A percentile compares a stretch with the other conserved stretches of the same genome.
Evolutionary conservation across 2,888 invertebrate species (phyloP).

Genomic region (Yponomeuta plumbellus): DNA sequence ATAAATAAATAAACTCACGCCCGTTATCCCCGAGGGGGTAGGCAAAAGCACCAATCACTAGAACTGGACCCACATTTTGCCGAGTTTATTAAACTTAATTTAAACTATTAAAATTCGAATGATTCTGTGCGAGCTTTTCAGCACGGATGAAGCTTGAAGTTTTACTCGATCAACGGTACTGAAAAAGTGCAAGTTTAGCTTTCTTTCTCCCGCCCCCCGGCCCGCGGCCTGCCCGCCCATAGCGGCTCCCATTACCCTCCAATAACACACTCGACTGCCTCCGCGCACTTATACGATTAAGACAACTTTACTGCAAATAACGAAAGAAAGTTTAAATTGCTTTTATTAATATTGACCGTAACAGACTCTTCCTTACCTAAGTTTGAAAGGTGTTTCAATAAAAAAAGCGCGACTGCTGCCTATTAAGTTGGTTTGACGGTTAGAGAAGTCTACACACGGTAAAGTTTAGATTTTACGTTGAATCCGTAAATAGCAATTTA

Average conservation of each 20-base stretch:
- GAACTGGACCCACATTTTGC: too few species aligned
- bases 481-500: too few species aligned
- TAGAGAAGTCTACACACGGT: too few species aligned
- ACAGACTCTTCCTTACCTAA: not conserved
- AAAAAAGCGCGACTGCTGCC: too few species aligned
- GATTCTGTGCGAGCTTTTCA: not conserved
- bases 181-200: conserved; percentile 18
- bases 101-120: conserved; percentile 66
- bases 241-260: conserved; percentile 44
- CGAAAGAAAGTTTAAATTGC: conserved; percentile 19
- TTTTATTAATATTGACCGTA: conserved; percentile 12
- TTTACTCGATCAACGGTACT: conserved; percentile 34
- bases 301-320: conserved; percentile 37
- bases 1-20: too few species aligned
- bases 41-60: too few species aligned
- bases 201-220: conserved; percentile 37
- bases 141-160: conserved; percentile 28
- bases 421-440: too few species aligned
- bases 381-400: not conserved
- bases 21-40: too few species aligned
- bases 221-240: conserved; percentile 17
- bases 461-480: too few species aligned
- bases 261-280: conserved; percentile 71
- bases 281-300: conserved; percentile 54
- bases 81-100: too few species aligned